Base-by-base conservation (phyloP, 2,113 vertebrate species). In the Chaenocephalus aceratus region DNA sequence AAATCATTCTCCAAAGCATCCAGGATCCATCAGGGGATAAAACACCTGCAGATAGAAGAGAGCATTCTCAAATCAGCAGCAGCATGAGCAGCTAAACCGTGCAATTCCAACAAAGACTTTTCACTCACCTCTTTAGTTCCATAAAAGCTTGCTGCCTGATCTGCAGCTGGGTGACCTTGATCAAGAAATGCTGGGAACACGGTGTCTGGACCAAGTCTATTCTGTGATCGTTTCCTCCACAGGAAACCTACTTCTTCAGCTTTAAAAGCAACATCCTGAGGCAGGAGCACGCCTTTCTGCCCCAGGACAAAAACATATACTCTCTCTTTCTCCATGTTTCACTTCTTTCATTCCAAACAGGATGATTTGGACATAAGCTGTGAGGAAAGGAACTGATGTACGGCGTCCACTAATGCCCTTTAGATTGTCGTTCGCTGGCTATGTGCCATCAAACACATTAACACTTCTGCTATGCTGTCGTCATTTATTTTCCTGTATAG, bases 211-310 rank as follows among this genome's bases (percentile, higher is more conserved):
- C 85, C 51, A 34, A 84, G 92, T 91, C 92, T 86, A 80, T 74
- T 92, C 92, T 93, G 85, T 88, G 88, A 93, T 93, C 86, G 84
- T 85, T 95, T 95, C 93, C 94, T 93, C 90, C 85, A 79, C 93
- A 94, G 94, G 95, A 95, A 94, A 83, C 84, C 86, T 82, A 94
- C 91, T 92, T 94, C 89, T 93, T 91, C 83, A 86, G 89, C 84
- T 93, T 94, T 94, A 92, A 93, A 93, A 89, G 91, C 92, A 88
- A 95, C 94, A 93, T 95, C 95, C 95, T 95, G 94, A 88, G 77
- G 80, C 77, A 81, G 80, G 92, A 93, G 88, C 90, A 92, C 84
- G 92, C 91, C 94, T 95, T 94, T 94, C 88, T 91, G 77, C 46
- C 79, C 45, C 58, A 89, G 93, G 91, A 93, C 93, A 93, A 93